Evolutionary conservation across 2,113 vertebrate species (phyloP).

Genomic region (Hemiprocne comata): DNA sequence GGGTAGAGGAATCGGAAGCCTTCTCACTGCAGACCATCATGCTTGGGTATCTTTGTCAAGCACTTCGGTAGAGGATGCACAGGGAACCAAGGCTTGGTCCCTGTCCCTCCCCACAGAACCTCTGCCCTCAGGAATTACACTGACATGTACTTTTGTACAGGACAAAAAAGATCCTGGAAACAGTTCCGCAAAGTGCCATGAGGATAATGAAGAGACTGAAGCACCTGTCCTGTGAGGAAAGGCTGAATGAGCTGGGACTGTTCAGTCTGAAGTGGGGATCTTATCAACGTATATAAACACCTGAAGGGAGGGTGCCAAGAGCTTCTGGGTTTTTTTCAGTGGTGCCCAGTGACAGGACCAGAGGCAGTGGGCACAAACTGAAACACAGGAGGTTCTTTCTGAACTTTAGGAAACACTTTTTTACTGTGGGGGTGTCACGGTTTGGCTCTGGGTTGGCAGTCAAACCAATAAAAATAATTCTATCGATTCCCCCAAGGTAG

Average conservation of each 20-base stretch:
- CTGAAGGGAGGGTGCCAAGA: not conserved
- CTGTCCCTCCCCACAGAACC: not conserved
- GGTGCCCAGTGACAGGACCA: not conserved
- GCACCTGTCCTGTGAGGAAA: not conserved
- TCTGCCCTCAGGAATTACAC: not conserved
- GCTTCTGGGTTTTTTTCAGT: not conserved
- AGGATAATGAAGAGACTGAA: not conserved
- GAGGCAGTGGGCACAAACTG: not conserved
- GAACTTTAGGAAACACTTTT: not conserved
- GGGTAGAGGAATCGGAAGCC: rapidly evolving
- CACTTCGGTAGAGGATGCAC: not conserved
- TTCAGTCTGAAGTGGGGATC: not conserved
- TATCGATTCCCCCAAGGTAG: no score
- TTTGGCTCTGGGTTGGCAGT: no score
- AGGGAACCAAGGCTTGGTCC: not conserved
- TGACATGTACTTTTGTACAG: not conserved
- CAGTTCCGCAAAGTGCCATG: not conserved
- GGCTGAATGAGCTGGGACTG: not conserved
- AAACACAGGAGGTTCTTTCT: not conserved
- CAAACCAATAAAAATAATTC: no score
- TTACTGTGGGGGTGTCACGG: no score
- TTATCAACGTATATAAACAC: not conserved
- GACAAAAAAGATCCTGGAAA: not conserved
- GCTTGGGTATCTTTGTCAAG: not conserved
- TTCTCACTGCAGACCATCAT: not conserved